Base-by-base conservation (phyloP, 1,140 invertebrate species). In the Achatina immaculata region DNA sequence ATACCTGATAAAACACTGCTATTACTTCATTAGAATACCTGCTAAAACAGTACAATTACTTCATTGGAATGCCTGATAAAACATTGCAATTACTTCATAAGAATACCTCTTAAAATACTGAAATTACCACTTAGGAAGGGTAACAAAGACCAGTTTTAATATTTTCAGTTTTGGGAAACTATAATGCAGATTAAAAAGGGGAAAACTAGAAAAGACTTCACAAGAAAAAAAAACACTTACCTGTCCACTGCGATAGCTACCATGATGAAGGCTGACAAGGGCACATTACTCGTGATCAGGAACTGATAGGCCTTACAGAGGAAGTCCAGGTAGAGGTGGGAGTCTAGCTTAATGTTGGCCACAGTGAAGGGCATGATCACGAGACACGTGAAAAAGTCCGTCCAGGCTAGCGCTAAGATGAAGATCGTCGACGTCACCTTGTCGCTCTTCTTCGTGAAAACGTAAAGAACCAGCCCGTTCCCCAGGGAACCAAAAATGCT, bases 221-320 rank as follows among this genome's bases (percentile, higher is more conserved):
- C 6, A 71, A n/a, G 36, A 42, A 11, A 43, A 40, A 42, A 42
- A n/a, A 19, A 0, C 9, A 40, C 51, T 31, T 38, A 76, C 74
- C 90, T 83, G 83, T 91, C 90, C 69, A 90, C 87, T 14, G 90
- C 90, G 31, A 91, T 90, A 34, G 88, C 88, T 19, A 90, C 88
- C 90, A 91, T 91, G 65, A 91, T 88, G 72, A 91, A 88, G 14
- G 89, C 86, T 21, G 89, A 88, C 82, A 89, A 89, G 0, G 89
- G 90, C 1, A 91, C 86, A 40, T 88, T 90, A 19, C 86, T 89
- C 0, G 88, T 90, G 43, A 90, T 89, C 14, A 90, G 76, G 77
- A 91, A 91, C 14, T 87, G 83, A 71, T 89, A 91, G n/a, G 87
- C 71, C 74, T 90, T 90, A 79, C 90, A 91, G n/a, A 87, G 65